Evolutionary conservation across 2,888 invertebrate genomes (phyloP), one percentile per base, ranked within the genome.

Genomic region (Brachynemurus nebulosus): DNA sequence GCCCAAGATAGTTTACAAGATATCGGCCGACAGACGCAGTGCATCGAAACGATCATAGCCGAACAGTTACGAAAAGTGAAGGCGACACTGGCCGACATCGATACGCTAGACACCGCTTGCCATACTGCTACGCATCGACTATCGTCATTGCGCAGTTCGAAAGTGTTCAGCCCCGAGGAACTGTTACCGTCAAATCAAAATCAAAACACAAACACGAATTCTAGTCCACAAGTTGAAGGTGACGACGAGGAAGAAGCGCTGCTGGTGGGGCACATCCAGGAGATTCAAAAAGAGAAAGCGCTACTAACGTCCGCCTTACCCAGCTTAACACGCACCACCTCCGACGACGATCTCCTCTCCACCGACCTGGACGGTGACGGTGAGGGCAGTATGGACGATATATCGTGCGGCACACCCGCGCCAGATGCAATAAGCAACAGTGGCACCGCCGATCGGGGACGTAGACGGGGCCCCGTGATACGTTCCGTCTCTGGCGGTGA

Each of bases 1-100:
- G 93, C 92, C 42, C 92, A 93, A 66, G 90, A 89, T 63, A 86
- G 90, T 58, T 71, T 95, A 51, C 81, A 82, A 57, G 91, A 93
- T 65, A 90, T 93, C 57, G 79, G 85, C 54, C 77, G 85, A 41
- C 91, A 91, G 64, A 91, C 90, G 41, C 74, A 80, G 66, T 89
- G 90, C 64, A 82, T 95, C 49, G 91, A 93, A 65, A 85, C 86
- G 50, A 85, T 95, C 48, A 85, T 95, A 41, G 74, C 79, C 45
- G 90, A 91, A 60, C 89, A 92, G 64, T 70, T 93, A 58, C 66
- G 72, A 20, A 81, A 91, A 68, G 80, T 92, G n/a, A 76, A 81
- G 49, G 79, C 78, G 47, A 89, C 89, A 17, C 66, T 95, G 48
- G 84, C 81, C 34, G 92, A 93, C 64, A 92, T 95, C 53, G 88